A percentile compares a stretch with the other conserved stretches of the same genome.
Evolutionary conservation across 1,140 invertebrate species (phyloP).

Genomic region (Platorchestia sp.): DNA sequence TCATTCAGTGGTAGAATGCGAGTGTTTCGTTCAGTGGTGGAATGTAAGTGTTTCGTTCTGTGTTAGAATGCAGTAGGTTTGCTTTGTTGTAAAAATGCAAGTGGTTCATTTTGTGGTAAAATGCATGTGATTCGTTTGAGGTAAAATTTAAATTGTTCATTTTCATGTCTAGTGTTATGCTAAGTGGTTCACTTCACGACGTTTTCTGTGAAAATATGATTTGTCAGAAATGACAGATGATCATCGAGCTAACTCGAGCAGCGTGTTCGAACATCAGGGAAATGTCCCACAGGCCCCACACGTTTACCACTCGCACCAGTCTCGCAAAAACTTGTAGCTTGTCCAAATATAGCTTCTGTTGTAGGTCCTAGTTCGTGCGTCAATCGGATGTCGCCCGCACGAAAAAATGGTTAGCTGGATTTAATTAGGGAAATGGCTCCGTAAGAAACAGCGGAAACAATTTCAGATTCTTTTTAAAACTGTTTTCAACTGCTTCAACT

Average conservation of each 20-base stretch:
- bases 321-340: not conserved
- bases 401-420: not conserved
- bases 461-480: not conserved
- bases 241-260: not conserved
- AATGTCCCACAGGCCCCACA: not conserved
- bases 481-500: not conserved
- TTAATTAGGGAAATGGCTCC: not conserved
- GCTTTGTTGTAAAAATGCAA: not conserved
- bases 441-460: not conserved
- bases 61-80: not conserved
- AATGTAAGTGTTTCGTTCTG: not conserved
- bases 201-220: not conserved
- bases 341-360: not conserved
- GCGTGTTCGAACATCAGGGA: not conserved
- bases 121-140: too few relatives aligned
- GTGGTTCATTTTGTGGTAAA: too few relatives aligned
- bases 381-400: not conserved
- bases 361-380: not conserved
- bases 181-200: too few relatives aligned
- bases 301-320: not conserved
- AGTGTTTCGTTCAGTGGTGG: too few relatives aligned
- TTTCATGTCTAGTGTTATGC: too few relatives aligned
- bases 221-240: not conserved
- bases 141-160: too few relatives aligned
- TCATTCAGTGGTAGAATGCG: not conserved